Evolutionary conservation across 2,888 invertebrate species (phyloP).

Genomic region (Drepanosiphum platanoidis): DNA sequence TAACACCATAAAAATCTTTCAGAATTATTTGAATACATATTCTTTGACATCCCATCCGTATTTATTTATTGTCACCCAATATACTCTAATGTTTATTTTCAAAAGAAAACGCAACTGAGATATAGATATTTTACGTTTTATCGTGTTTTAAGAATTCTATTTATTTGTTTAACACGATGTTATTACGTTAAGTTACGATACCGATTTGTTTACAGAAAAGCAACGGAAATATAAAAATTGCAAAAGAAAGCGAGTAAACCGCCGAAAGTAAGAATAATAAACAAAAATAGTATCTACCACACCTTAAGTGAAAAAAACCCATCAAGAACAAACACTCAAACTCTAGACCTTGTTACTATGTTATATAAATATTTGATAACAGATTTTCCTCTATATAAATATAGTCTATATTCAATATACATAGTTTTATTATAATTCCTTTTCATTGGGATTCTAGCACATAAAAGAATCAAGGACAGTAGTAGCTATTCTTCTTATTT

Average conservation of each 20-base stretch:
- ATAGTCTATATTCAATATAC: neutral
- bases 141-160: neutral
- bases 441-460: neutral
- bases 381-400: neutral
- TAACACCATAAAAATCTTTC: too few relatives aligned
- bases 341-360: neutral
- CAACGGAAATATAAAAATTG: constrained; percentile 2
- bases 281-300: neutral
- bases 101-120: neutral
- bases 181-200: neutral
- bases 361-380: constrained; percentile 5
- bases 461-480: constrained; percentile 11
- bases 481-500: neutral
- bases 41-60: too few relatives aligned
- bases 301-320: neutral
- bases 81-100: neutral
- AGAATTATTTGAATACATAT: too few relatives aligned
- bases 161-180: constrained; percentile 26
- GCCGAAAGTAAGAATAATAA: neutral
- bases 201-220: neutral
- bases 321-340: neutral
- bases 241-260: constrained; percentile 19
- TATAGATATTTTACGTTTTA: neutral
- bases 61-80: neutral
- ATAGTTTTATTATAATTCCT: neutral